Conservation (phyloP, 2,797 vertebrate species). For the Periophthalmus magnuspinnatus region DNA sequence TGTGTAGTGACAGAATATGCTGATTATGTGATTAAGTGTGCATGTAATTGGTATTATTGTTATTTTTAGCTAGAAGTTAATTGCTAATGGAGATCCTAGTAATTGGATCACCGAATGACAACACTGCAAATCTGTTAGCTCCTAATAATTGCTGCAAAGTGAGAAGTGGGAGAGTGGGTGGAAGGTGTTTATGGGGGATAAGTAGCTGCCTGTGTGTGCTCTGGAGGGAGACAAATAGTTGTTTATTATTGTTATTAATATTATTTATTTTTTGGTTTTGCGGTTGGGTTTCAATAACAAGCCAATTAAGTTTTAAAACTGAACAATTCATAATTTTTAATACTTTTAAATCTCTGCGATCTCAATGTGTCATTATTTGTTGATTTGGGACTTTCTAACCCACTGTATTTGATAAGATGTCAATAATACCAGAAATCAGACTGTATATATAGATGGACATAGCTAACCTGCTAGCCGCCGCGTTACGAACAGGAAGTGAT, state of each 20-base stretch:
- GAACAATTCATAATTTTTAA: neutral
- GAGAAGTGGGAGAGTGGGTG: conserved; percentile 81
- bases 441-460: no score
- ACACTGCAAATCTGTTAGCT: conserved; percentile 86
- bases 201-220: conserved; percentile 72
- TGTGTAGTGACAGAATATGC: conserved; percentile 85
- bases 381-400: neutral
- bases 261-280: conserved; percentile 45
- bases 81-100: conserved; percentile 86
- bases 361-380: neutral
- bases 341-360: neutral
- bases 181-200: conserved; percentile 80
- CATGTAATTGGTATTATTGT: conserved; percentile 88
- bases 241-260: conserved; percentile 45
- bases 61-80: conserved; percentile 89
- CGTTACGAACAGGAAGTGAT: no score
- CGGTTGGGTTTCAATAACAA: conserved; percentile 7
- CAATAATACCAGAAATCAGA: no score
- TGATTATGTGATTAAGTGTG: conserved; percentile 87
- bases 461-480: no score
- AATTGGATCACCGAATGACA: conserved; percentile 86
- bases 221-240: conserved; percentile 52
- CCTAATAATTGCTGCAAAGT: conserved; percentile 85
- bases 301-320: neutral
- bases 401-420: no score